A percentile compares a stretch with the other conserved stretches of the same genome.
Conservation (phyloP, 2,888 invertebrate genomes). For the Platycnemis pennipes region DNA sequence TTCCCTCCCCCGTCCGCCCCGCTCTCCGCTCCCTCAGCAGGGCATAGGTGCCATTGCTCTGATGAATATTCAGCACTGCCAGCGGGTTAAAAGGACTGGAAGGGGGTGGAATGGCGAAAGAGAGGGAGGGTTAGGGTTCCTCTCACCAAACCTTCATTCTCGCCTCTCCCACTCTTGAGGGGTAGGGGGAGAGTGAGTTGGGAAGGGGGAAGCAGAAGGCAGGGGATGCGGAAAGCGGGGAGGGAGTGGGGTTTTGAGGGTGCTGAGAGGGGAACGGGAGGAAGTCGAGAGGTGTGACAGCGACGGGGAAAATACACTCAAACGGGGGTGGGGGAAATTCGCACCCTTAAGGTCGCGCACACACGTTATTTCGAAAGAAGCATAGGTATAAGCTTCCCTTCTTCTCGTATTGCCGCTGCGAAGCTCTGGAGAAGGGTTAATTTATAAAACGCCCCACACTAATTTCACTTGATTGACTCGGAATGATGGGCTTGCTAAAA, state of each 20-base stretch:
- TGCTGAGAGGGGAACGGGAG: not conserved
- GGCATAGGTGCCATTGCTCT: conserved; percentile 39
- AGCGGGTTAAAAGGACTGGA: conserved; percentile 26
- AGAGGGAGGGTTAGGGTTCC: not conserved
- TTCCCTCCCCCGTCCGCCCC: not conserved
- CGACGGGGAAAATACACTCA: not conserved
- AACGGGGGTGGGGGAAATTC: not conserved
- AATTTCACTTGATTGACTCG: conserved; percentile 10
- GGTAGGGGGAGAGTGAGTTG: not conserved
- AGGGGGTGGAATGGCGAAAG: not conserved
- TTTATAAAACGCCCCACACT: not conserved
- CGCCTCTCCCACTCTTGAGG: not conserved
- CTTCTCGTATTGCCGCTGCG: not conserved
- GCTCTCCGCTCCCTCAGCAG: not conserved
- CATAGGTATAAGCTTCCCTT: not conserved
- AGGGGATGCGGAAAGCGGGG: not conserved
- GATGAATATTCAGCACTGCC: conserved; percentile 52
- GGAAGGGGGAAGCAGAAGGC: not conserved
- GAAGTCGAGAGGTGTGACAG: not conserved
- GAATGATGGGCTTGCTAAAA: not conserved
- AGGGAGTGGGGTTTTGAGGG: not conserved
- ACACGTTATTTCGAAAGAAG: conserved; percentile 12
- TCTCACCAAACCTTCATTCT: not conserved
- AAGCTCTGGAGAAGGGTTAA: not conserved
- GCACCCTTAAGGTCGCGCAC: conserved; percentile 31